Evolutionary conservation across 2,113 vertebrate genomes (phyloP), one percentile per base, ranked within the genome.

Genomic region (Lasiurus cinereus): DNA sequence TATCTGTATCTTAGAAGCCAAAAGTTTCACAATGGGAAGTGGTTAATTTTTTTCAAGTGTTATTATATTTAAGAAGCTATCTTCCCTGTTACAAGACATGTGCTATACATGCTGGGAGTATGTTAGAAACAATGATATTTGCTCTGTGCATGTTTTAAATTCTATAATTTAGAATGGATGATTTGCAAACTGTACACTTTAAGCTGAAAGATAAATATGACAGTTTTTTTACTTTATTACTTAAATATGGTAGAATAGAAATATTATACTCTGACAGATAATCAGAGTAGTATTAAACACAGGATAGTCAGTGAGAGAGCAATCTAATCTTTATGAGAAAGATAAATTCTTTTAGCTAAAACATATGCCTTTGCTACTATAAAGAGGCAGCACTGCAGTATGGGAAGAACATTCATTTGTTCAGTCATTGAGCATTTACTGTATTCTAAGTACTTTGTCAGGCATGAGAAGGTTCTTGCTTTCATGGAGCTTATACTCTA

Each of bases 11-110:
- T 27, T 82, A 70, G 64, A 92, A 93, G 67, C 22, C 66, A 97
- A 88, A 82, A 48, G 29, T 79, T 90, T 82, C 48, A 90, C 83
- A 92, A n/a, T 85, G 50, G 14, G 84, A 97, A 89, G 36, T 52
- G 4, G 8, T 14, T n/a, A 50, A 83, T 87, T 93, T 89, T 94
- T 90, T 86, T 67, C 39, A 83, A 90, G 72, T 76, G 46, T 89
- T 92, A 64, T 67, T 69, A 73, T 74, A 50, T 74, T 33, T 62
- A 78, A 87, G 67, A 73, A 36, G 0, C 27, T 6, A 52, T 76
- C n/a, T 90, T 91, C 46, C 50, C 39, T 89, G 46, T 94, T 72
- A 73, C 0, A 73, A 69, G 33, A 59, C 15, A 59, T 13, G 18
- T 79, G 18, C 39, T 64, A 39, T 64, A 31, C 2, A 4, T 72